Percentiles rank a stretch among this genome's conserved stretches.
Conservation (phyloP, 2,113 vertebrate species). For the Anthoscopus minutus region DNA sequence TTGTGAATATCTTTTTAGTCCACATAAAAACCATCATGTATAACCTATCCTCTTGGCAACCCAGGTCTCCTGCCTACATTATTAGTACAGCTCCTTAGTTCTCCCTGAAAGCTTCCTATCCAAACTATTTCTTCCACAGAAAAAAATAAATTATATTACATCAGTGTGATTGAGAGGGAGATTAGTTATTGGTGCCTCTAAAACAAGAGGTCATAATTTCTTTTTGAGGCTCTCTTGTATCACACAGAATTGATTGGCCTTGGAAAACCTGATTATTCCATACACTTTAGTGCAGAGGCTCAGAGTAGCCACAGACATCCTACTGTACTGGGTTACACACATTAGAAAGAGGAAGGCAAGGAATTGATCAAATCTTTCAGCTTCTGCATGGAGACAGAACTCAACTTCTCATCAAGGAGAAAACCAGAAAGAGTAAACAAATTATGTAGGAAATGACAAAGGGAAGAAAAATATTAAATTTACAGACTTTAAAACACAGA, state of each 20-base stretch:
- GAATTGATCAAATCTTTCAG: neutral
- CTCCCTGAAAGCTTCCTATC: neutral
- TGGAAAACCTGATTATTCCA: neutral
- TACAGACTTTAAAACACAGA: neutral
- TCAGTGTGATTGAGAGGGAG: neutral
- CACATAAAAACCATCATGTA: neutral
- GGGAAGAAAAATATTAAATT: neutral
- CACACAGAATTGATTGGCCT: neutral
- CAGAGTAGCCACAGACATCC: neutral
- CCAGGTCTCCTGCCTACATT: neutral
- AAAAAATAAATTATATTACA: neutral
- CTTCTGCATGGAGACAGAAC: neutral
- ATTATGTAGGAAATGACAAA: neutral
- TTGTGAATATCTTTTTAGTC: neutral
- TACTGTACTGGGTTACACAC: neutral
- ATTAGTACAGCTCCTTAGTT: neutral
- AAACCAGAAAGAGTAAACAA: neutral
- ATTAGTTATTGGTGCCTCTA: neutral
- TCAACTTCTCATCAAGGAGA: neutral
- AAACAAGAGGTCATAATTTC: neutral
- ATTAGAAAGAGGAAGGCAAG: neutral
- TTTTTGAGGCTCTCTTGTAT: neutral
- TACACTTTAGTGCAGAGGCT: neutral
- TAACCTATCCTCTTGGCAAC: neutral
- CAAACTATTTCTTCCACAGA: neutral